A percentile compares a stretch with the other conserved stretches of the same genome.
Evolutionary conservation across 2,888 invertebrate genomes (phyloP).

Genomic region (Ormyrus rosae): DNA sequence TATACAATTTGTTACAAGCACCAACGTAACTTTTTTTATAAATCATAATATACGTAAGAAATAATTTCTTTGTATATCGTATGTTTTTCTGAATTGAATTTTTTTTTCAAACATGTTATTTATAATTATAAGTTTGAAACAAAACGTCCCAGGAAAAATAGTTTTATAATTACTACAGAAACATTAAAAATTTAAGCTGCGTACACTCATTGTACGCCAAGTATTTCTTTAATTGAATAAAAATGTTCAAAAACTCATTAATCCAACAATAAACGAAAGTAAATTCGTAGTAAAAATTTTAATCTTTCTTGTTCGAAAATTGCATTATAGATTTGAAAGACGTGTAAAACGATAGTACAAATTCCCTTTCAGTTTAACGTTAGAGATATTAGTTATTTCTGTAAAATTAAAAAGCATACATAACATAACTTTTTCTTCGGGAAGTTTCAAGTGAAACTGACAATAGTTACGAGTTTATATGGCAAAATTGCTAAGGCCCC

Average conservation of each 20-base stretch:
- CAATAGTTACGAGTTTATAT: conserved; percentile 26
- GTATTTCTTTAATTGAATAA: no score
- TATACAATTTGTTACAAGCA: conserved; percentile 54
- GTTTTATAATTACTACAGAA: conserved; percentile 13
- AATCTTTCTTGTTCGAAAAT: no score
- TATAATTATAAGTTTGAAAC: not conserved
- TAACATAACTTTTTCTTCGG: conserved; percentile 6
- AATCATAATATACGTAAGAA: conserved; percentile 1
- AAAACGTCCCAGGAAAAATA: conserved; percentile 19
- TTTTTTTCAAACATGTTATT: conserved; percentile 1
- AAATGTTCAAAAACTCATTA: not conserved
- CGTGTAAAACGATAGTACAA: no score
- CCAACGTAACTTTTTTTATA: conserved; percentile 39
- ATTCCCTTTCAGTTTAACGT: no score
- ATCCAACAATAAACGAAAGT: not conserved
- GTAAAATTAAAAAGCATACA: not conserved
- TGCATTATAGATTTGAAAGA: no score
- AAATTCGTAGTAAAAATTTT: not conserved
- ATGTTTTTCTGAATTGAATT: not conserved
- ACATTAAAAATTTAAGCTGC: not conserved
- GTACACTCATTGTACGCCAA: no score
- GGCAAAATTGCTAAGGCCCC: conserved; percentile 51
- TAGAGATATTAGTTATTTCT: not conserved
- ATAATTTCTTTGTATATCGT: no score
- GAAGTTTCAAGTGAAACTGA: conserved; percentile 16